phyloP scores from a whole-genome alignment of 2,797 vertebrate species.

The Hydrolagus colliei region DNA sequence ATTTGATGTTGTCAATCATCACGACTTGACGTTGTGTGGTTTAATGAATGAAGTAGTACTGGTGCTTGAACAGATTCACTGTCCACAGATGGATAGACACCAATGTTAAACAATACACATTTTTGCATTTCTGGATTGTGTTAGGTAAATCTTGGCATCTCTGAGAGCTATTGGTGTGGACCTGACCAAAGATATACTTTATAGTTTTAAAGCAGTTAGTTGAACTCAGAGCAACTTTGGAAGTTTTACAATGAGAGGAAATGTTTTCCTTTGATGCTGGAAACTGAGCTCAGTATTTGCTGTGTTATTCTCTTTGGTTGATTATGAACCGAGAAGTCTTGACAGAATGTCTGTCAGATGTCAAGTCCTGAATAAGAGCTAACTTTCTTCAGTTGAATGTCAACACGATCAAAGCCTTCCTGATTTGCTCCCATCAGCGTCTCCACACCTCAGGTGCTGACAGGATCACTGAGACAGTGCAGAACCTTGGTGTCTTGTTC shows the following conservation, averaged over 20 bases:
- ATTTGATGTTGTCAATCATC: background rate
- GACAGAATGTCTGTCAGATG: no score
- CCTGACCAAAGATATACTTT: background rate
- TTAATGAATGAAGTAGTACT: background rate
- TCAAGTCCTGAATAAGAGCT: no score
- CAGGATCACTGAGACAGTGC: no score
- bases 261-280: background rate
- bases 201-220: no score
- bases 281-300: background rate
- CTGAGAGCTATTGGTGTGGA: background rate
- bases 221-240: no score
- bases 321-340: background rate
- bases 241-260: no score
- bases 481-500: no score
- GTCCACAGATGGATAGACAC: background rate
- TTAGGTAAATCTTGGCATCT: background rate
- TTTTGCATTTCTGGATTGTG: background rate
- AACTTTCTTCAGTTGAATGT: no score
- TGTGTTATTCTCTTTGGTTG: background rate
- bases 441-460: no score
- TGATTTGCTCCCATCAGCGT: conserved; percentile 22
- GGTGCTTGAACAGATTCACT: background rate
- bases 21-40: background rate
- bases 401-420: background rate
- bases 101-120: background rate